These are phyloP conservation scores for Poeciliopsis retropinna DNA, from an alignment of 2,113 vertebrate genomes.

Conservation along the genomic window DNA sequence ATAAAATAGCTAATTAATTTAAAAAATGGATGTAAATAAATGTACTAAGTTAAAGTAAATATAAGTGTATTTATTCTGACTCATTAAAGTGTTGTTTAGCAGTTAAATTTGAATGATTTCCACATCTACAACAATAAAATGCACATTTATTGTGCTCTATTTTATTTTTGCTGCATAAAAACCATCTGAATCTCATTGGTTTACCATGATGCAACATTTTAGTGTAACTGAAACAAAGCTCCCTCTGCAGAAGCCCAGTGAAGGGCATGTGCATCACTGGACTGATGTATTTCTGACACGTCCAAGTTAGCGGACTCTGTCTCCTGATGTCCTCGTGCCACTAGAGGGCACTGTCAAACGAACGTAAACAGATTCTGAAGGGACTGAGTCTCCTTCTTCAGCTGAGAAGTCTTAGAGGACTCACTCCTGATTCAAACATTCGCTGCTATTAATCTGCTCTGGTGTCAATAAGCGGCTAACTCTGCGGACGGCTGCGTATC, in stretches of 20 bases:
- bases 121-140: too few relatives aligned
- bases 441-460: slow-evolving; percentile 40
- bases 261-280: neutral
- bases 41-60: too few relatives aligned
- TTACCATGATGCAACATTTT: neutral
- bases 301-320: neutral
- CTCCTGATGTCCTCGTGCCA: neutral
- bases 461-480: slow-evolving; percentile 51
- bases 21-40: too few relatives aligned
- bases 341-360: neutral
- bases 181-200: too few relatives aligned
- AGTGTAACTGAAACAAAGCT: neutral
- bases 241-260: neutral
- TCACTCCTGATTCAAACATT: slow-evolving; percentile 15
- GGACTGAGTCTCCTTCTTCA: slow-evolving; percentile 5
- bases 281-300: neutral
- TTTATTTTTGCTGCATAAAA: too few relatives aligned
- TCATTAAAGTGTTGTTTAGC: too few relatives aligned
- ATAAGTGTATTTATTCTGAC: too few relatives aligned
- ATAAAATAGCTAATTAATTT: too few relatives aligned
- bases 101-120: too few relatives aligned
- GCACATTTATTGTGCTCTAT: too few relatives aligned
- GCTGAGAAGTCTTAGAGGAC: neutral
- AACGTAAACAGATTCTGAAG: slow-evolving; percentile 16
- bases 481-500: slow-evolving; percentile 45